Evolutionary conservation across 1,140 invertebrate genomes (phyloP).

Genomic region (Aphis gossypii): DNA sequence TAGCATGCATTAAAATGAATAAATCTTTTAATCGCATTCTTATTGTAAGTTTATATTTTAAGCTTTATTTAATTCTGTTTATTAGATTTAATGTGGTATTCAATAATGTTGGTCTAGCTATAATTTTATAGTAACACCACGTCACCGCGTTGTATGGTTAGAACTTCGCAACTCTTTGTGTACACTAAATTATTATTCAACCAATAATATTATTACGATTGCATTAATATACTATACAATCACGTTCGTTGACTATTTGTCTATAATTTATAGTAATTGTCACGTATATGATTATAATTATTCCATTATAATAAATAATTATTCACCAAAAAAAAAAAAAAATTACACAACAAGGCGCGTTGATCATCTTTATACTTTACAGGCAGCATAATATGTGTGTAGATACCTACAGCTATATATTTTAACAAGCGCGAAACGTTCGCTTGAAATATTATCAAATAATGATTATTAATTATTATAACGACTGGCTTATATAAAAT

Average conservation of each 20-base stretch:
- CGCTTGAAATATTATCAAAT: not conserved
- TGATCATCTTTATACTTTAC: not conserved
- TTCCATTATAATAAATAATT: not conserved
- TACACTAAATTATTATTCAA: not conserved
- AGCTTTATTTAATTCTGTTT: not conserved
- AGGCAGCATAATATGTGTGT: not conserved
- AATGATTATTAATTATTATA: not conserved
- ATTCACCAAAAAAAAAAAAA: conserved; percentile 4
- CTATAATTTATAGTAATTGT: conserved; percentile 25
- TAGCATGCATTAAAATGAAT: not conserved
- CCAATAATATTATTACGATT: not conserved
- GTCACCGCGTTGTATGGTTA: not conserved
- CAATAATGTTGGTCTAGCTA: not conserved
- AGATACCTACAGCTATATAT: not conserved
- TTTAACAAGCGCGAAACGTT: not conserved
- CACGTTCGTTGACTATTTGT: not conserved
- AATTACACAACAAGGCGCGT: not conserved
- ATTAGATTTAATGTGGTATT: not conserved
- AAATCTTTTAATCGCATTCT: not conserved
- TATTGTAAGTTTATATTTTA: not conserved
- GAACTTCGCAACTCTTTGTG: not conserved
- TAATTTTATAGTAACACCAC: not conserved
- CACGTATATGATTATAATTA: not conserved
- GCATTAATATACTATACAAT: not conserved
- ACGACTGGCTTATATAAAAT: not conserved